Percentiles rank a stretch among this genome's conserved stretches.
These are phyloP conservation scores for Heterocephalus glaber DNA, from an alignment of 2,113 vertebrate species.

Conservation along the genomic window DNA sequence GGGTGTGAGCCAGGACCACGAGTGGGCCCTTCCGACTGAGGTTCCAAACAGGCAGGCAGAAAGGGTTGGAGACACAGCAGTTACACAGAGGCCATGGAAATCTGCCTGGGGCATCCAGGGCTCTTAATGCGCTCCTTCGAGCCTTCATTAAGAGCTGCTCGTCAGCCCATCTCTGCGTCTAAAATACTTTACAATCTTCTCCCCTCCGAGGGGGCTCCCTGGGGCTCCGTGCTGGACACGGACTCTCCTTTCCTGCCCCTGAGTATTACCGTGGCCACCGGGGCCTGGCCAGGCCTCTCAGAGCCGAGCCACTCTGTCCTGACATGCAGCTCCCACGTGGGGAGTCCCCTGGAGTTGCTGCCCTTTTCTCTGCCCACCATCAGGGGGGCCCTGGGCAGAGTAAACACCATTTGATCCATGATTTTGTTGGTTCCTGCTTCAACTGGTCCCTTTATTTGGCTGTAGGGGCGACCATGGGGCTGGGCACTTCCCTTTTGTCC, in stretches of 20 bases:
- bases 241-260: no score
- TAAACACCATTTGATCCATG: background rate
- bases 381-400: background rate
- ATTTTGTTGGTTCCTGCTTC: no score
- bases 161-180: background rate
- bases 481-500: fast-evolving
- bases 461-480: no score
- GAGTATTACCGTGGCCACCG: background rate
- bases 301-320: background rate
- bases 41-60: fast-evolving
- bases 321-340: fast-evolving
- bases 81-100: background rate
- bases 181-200: fast-evolving
- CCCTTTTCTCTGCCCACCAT: fast-evolving
- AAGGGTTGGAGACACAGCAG: background rate
- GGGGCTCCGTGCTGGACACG: background rate
- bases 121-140: fast-evolving
- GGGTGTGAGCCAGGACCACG: fast-evolving
- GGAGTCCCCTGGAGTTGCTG: background rate
- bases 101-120: background rate
- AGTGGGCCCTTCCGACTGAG: fast-evolving
- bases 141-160: background rate
- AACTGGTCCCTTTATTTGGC: no score
- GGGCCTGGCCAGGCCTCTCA: fast-evolving
- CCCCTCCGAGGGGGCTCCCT: fast-evolving